Conservation (phyloP, 2,888 invertebrate species). For the Fragum fragum region DNA sequence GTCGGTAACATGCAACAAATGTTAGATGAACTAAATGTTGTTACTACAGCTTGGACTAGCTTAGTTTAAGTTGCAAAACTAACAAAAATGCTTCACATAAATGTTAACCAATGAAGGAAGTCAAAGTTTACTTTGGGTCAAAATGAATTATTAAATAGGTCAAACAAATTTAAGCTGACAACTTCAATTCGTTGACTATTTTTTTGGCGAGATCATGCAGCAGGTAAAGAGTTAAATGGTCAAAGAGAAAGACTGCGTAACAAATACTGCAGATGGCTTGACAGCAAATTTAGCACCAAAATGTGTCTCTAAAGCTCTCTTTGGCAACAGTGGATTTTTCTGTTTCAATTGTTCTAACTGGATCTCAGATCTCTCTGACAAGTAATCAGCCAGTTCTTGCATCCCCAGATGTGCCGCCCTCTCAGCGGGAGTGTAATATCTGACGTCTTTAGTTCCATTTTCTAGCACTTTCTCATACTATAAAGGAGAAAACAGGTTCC, state of each 20-base stretch:
- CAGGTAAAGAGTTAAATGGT: background rate
- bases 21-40: too few species aligned
- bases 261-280: conserved; percentile 42
- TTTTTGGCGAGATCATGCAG: too few species aligned
- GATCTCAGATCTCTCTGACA: conserved; percentile 26
- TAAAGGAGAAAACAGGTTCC: background rate
- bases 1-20: too few species aligned
- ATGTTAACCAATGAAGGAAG: too few species aligned
- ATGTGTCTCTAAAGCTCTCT: conserved; percentile 44
- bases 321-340: conserved; percentile 50
- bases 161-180: too few species aligned
- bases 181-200: too few species aligned
- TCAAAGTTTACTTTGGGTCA: too few species aligned
- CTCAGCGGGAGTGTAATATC: conserved; percentile 60
- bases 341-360: conserved; percentile 42
- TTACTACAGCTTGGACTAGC: too few species aligned
- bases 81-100: too few species aligned
- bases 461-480: conserved; percentile 63
- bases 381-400: conserved; percentile 51
- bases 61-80: too few species aligned
- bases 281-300: conserved; percentile 27
- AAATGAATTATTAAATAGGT: too few species aligned
- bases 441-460: conserved; percentile 37
- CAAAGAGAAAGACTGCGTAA: conserved; percentile 50
- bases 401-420: conserved; percentile 64